Evolutionary conservation across 2,888 invertebrate species (phyloP), one percentile per base, ranked within the genome.

Genomic region (Drosophila antonietae): DNA sequence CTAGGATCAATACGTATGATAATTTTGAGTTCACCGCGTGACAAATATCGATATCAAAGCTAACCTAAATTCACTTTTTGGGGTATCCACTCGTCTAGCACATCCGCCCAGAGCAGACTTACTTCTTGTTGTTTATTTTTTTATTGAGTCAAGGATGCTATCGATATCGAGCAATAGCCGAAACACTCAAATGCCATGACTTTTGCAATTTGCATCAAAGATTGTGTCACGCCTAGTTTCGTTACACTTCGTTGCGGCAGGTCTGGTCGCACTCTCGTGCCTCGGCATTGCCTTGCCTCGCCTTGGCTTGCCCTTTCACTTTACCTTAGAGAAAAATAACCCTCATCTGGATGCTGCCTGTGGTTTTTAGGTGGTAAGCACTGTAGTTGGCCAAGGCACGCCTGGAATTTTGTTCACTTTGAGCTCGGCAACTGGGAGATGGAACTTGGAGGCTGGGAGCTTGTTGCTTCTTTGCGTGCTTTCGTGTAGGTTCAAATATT

Each of bases 171-270:
- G 49, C 55, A 58, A 70, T 59, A 39, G 69, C 28, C 63, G 61
- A 49, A 55, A 65, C 75, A 80, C 81, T 80, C 83, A 78, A 78
- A 72, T 66, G 75, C 70, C 81, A 83, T 88, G 83, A 88, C 83
- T 84, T 83, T 76, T 78, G 70, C 76, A 77, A 84, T 84, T 88
- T 88, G 83, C 86, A 80, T 88, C 74, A 51, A 56, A 75, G 83
- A 84, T 88, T 83, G 81, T 88, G 88, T 88, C 88, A 88, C 86
- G 81, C 80, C 73, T 83, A 86, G 78, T 84, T 88, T 80, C 73
- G 87, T 60, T 73, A 81, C 81, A 81, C 72, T 74, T 68, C 69
- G 70, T 51, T 83, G 62, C 23, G 58, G 20, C 52, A 37, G 23
- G 12, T 12, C 61, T 18, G 3, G 35, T 39, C 28, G 20, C 46